Evolutionary conservation across 2,888 invertebrate species (phyloP).

Genomic region (Deilephila elpenor): DNA sequence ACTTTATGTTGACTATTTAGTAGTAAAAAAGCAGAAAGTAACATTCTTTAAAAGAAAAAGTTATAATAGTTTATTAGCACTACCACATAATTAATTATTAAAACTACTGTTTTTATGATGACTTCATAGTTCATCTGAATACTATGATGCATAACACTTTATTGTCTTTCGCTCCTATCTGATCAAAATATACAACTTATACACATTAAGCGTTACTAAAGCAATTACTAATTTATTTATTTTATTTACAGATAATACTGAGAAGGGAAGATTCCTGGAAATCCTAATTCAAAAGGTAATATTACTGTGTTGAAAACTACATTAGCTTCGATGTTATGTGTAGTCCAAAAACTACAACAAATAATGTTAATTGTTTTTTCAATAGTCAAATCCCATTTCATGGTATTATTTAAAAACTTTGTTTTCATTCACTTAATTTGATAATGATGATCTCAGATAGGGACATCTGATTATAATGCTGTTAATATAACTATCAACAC

Average conservation of each 20-base stretch:
- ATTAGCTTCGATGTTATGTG: too few species aligned
- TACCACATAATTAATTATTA: too few species aligned
- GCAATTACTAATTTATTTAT: background rate
- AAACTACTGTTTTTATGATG: slow-evolving; percentile 48
- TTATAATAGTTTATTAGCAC: too few species aligned
- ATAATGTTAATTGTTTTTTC: too few species aligned
- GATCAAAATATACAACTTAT: slow-evolving; percentile 47
- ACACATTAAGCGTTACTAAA: background rate
- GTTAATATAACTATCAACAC: slow-evolving; percentile 73
- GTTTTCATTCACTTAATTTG: slow-evolving; percentile 29
- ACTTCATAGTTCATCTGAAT: slow-evolving; percentile 69
- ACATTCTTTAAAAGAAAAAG: too few species aligned
- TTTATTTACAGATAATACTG: slow-evolving; percentile 2
- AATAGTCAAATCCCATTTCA: too few species aligned
- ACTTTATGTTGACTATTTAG: too few species aligned
- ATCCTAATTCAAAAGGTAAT: background rate
- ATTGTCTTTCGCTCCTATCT: slow-evolving; percentile 84
- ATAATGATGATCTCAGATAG: slow-evolving; percentile 73
- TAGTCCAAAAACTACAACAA: too few species aligned
- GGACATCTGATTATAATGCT: slow-evolving; percentile 77
- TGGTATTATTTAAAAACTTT: background rate
- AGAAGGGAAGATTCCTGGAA: too few species aligned
- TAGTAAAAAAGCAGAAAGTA: too few species aligned
- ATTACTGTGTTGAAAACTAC: background rate
- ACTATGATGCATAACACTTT: slow-evolving; percentile 58